A percentile compares a stretch with the other conserved stretches of the same genome.
These are phyloP conservation scores for Lipotes vexillifer DNA, from an alignment of 2,113 vertebrate species.

Conservation along the genomic window DNA sequence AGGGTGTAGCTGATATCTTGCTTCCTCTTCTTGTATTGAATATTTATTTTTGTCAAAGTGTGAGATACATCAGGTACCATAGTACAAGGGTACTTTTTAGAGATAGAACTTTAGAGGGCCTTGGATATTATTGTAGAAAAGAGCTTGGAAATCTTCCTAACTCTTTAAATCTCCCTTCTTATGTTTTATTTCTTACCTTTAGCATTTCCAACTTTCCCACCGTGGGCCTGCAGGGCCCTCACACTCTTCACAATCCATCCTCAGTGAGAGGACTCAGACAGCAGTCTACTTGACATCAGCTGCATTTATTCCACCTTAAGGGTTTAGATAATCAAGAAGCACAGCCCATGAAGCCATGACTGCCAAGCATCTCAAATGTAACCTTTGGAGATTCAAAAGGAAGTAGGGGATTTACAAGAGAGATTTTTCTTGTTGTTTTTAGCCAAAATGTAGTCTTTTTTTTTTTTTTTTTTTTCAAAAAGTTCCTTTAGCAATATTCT, in stretches of 20 bases:
- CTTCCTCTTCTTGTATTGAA: background rate
- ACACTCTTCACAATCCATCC: background rate
- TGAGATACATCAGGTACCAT: slow-evolving; percentile 26
- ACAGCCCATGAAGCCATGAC: background rate
- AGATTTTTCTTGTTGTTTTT: slow-evolving; percentile 33
- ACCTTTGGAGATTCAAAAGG: slow-evolving; percentile 21
- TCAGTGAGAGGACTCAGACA: background rate
- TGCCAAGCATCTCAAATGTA: background rate
- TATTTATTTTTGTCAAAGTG: slow-evolving; percentile 45
- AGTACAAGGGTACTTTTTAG: background rate
- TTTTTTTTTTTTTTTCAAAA: background rate
- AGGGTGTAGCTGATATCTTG: background rate
- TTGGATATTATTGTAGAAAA: slow-evolving; percentile 41
- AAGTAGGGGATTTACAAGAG: slow-evolving; percentile 22
- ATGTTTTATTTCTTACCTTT: slow-evolving; percentile 5
- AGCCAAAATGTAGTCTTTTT: background rate
- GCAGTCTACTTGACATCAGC: background rate
- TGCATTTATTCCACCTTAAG: background rate
- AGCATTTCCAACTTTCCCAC: background rate
- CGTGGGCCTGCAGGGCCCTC: background rate
- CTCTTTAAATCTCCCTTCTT: slow-evolving; percentile 47
- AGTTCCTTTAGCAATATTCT: background rate
- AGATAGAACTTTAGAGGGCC: slow-evolving; percentile 30
- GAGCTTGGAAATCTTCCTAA: background rate
- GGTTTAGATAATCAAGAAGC: slow-evolving; percentile 10